A percentile compares a stretch with the other conserved stretches of the same genome.
Conservation (phyloP, 2,888 invertebrate genomes). For the Zonitis immaculata region DNA sequence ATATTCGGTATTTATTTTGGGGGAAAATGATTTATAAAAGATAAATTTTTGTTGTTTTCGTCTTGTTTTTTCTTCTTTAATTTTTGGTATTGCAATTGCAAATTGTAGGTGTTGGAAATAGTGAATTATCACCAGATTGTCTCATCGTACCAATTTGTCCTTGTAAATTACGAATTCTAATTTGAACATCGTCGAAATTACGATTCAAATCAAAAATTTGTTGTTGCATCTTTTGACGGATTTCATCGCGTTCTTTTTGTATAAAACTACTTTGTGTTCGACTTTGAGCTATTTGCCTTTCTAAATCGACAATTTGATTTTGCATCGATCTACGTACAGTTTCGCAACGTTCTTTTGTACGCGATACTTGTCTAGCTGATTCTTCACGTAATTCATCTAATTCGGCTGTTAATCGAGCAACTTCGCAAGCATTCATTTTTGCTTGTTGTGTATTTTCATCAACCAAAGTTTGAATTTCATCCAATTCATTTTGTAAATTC, state of each 20-base stretch:
- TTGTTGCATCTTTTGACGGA: slow-evolving; percentile 64
- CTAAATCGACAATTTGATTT: slow-evolving; percentile 62
- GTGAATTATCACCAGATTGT: too few species aligned
- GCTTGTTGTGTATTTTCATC: slow-evolving; percentile 57
- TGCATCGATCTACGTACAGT: slow-evolving; percentile 58
- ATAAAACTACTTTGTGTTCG: slow-evolving; percentile 61
- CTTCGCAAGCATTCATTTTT: slow-evolving; percentile 65
- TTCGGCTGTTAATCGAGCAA: slow-evolving; percentile 60
- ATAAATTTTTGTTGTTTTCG: too few species aligned
- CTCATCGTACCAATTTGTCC: too few species aligned
- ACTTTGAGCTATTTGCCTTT: slow-evolving; percentile 60
- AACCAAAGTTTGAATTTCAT: slow-evolving; percentile 56
- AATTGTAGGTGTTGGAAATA: too few species aligned
- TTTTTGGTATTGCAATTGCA: too few species aligned
- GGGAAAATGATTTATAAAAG: neutral
- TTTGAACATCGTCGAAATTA: slow-evolving; percentile 63
- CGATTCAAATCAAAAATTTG: slow-evolving; percentile 64
- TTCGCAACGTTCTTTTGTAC: slow-evolving; percentile 63
- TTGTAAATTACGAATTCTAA: slow-evolving; percentile 26
- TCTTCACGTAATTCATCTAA: slow-evolving; percentile 64
- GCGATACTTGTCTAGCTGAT: slow-evolving; percentile 60
- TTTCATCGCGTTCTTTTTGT: slow-evolving; percentile 65
- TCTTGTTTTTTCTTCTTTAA: slow-evolving; percentile 7
- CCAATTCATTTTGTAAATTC: slow-evolving; percentile 45
- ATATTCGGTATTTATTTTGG: too few species aligned